phyloP scores from a whole-genome alignment of 1,140 invertebrate species.

The Rhynchophorus ferrugineus region DNA sequence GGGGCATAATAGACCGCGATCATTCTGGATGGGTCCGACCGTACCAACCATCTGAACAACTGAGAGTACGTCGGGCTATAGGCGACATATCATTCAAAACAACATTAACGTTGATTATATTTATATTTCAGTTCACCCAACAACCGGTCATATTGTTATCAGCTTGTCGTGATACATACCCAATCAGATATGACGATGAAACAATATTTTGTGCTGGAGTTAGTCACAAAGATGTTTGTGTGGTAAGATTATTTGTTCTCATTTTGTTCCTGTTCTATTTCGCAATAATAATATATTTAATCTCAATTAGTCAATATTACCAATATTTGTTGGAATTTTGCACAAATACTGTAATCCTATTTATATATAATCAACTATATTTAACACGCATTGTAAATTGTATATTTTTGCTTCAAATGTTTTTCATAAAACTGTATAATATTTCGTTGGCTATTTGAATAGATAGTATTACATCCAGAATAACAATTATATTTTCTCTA shows the following conservation, averaged over 20 bases:
- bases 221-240: neutral
- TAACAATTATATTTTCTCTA: no score
- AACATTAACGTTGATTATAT: neutral
- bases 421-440: no score
- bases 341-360: no score
- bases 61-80: slow-evolving; percentile 2
- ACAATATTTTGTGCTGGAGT: slow-evolving; percentile 7
- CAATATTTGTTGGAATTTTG: no score
- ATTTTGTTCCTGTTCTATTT: no score
- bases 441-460: no score
- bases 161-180: neutral
- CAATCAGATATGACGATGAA: slow-evolving; percentile 2
- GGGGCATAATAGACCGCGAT: slow-evolving; percentile 4
- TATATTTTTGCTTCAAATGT: no score
- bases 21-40: slow-evolving; percentile 5
- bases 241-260: neutral
- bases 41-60: slow-evolving; percentile 6
- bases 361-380: no score
- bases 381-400: no score
- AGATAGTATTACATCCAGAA: no score
- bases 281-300: no score
- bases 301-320: no score
- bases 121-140: slow-evolving; percentile 1
- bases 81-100: neutral
- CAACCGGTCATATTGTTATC: neutral